phyloP scores from a whole-genome alignment of 1,140 invertebrate species.

The Phymorhynchus buccinoides region DNA sequence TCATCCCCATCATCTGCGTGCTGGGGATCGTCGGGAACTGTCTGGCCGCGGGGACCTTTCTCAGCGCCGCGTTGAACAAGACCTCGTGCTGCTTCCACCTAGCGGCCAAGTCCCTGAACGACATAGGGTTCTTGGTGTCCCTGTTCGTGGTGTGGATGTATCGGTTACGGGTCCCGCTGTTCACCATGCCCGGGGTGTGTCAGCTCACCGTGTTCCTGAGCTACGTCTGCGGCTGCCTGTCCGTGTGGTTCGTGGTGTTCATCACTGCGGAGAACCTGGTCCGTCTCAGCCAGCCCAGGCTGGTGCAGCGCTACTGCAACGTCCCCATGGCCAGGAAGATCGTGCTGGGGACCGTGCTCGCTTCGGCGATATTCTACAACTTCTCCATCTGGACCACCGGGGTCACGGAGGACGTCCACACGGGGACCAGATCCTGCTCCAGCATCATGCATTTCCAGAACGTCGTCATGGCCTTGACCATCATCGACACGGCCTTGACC shows the following conservation, averaged over 20 bases:
- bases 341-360: conserved; percentile 48
- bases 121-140: conserved; percentile 56
- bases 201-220: conserved; percentile 65
- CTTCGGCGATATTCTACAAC: conserved; percentile 55
- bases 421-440: conserved; percentile 25
- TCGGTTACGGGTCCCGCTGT: conserved; percentile 71
- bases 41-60: conserved; percentile 48
- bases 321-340: conserved; percentile 57
- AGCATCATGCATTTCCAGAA: conserved; percentile 12
- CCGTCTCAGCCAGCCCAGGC: conserved; percentile 64
- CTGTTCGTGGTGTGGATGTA: conserved; percentile 75
- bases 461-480: conserved; percentile 39
- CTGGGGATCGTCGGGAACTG: conserved; percentile 55
- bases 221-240: conserved; percentile 67
- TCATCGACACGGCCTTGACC: conserved; percentile 47
- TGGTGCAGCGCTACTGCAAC: conserved; percentile 62
- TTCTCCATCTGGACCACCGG: conserved; percentile 40
- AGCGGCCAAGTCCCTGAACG: conserved; percentile 51
- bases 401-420: not conserved
- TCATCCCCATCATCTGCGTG: conserved; percentile 53
- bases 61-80: conserved; percentile 41
- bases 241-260: conserved; percentile 69
- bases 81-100: conserved; percentile 56
- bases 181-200: conserved; percentile 59
- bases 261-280: conserved; percentile 63